Percentiles rank a stretch among this genome's conserved stretches.
Evolutionary conservation across 2,888 invertebrate species (phyloP).

Genomic region (Rhagium mordax): DNA sequence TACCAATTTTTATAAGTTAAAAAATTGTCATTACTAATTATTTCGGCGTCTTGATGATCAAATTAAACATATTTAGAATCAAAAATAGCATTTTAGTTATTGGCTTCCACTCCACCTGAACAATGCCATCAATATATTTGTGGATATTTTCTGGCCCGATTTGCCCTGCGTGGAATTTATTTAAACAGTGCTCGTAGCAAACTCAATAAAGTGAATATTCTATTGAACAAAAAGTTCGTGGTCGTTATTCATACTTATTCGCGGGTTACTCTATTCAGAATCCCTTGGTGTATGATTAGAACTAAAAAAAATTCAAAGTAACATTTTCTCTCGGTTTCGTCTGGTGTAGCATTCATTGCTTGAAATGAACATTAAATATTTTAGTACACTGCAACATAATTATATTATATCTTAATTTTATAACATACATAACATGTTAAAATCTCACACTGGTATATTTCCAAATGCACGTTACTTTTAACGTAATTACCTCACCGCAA

Average conservation of each 20-base stretch:
- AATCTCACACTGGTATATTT: neutral
- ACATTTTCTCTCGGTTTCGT: neutral
- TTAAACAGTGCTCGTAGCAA: neutral
- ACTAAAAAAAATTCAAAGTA: no score
- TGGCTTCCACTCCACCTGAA: no score
- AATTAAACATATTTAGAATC: no score
- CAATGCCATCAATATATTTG: no score
- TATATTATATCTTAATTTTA: neutral
- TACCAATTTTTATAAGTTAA: no score
- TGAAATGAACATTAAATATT: neutral
- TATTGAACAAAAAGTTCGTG: neutral
- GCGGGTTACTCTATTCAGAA: neutral
- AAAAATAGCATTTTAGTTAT: no score
- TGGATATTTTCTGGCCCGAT: no score
- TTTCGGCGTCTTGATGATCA: no score
- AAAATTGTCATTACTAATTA: no score
- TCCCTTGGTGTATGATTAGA: neutral
- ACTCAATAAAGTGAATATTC: neutral
- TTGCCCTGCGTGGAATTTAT: neutral
- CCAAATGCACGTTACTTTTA: neutral
- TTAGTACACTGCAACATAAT: neutral
- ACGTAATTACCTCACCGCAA: neutral
- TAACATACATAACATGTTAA: neutral
- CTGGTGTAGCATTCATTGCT: neutral
- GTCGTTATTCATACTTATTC: neutral